Evolutionary conservation across 2,888 invertebrate genomes (phyloP).

Genomic region (Anagyrus pseudococci): DNA sequence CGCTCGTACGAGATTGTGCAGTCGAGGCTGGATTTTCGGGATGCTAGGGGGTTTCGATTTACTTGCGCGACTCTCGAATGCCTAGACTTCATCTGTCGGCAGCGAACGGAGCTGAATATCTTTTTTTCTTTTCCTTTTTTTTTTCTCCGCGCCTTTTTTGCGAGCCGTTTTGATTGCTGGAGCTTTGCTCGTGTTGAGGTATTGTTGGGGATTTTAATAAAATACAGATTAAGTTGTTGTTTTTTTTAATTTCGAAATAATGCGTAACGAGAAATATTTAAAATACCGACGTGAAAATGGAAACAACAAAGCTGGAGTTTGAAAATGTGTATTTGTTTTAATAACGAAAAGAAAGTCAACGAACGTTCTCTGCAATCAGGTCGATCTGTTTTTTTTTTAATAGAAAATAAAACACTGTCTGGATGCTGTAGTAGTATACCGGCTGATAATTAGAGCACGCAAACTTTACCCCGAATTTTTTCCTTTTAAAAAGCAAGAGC

Average conservation of each 20-base stretch:
- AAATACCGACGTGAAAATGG: neutral
- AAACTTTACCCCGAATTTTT: neutral
- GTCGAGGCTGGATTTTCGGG: neutral
- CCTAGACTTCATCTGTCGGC: neutral
- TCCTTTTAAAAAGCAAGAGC: neutral
- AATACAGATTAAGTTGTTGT: too few species aligned
- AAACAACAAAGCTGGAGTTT: too few species aligned
- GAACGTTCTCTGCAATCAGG: too few species aligned
- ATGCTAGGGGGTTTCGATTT: neutral
- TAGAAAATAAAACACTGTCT: too few species aligned
- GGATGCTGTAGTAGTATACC: neutral
- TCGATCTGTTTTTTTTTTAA: too few species aligned
- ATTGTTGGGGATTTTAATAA: neutral
- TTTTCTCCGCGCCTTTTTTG: too few species aligned
- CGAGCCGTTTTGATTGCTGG: neutral
- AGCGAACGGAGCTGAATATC: neutral
- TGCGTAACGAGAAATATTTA: too few species aligned
- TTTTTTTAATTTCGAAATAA: neutral
- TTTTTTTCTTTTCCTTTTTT: neutral
- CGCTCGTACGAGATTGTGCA: too few species aligned
- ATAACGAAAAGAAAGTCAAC: neutral
- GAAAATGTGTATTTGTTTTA: neutral
- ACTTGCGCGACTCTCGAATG: neutral
- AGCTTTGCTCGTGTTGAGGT: neutral
- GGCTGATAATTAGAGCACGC: neutral